Evolutionary conservation across 2,888 invertebrate species (phyloP).

Genomic region (Cataglyphis altisquamis): DNA sequence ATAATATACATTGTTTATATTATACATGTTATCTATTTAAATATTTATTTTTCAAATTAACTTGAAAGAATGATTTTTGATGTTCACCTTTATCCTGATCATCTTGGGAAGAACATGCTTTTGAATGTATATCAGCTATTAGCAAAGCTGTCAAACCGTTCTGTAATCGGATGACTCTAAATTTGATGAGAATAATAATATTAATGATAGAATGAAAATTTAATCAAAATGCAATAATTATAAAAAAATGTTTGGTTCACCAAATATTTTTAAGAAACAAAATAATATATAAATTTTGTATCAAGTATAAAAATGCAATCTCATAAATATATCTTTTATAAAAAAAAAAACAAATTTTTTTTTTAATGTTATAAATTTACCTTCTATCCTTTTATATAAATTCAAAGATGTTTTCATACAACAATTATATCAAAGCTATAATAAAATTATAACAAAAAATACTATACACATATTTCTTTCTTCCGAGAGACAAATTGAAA

Average conservation of each 20-base stretch:
- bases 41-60: background rate
- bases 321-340: background rate
- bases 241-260: background rate
- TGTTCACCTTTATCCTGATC: slow-evolving; percentile 82
- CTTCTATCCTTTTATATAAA: background rate
- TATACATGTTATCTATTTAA: background rate
- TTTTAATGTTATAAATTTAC: background rate
- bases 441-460: background rate
- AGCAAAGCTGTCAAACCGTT: slow-evolving; percentile 92
- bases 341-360: background rate
- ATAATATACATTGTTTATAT: background rate
- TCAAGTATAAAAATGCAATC: background rate
- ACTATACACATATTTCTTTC: too few relatives aligned
- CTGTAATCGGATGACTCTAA: slow-evolving; percentile 89
- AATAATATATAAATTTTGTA: background rate
- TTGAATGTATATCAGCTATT: slow-evolving; percentile 89
- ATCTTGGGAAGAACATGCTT: slow-evolving; percentile 59
- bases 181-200: slow-evolving; percentile 62
- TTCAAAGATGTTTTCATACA: background rate
- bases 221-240: background rate
- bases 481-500: background rate
- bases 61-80: background rate
- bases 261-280: background rate
- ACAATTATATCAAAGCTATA: background rate
- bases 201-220: background rate